Base-by-base conservation (phyloP, 2,797 vertebrate genomes). In the Pampus argenteus region DNA sequence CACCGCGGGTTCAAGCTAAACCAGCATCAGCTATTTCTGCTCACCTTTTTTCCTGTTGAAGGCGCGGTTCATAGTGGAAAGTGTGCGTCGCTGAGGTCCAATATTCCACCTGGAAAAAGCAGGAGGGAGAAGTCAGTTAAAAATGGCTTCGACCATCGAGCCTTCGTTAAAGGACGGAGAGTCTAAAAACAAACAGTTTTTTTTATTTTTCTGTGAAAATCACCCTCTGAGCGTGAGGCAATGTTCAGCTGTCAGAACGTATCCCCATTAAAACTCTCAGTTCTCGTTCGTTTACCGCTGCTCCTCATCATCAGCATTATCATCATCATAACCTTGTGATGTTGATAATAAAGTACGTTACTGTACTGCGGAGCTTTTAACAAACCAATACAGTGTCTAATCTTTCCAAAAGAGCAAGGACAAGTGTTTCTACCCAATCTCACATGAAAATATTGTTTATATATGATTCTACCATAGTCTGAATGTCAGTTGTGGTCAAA, bases 31-130 rank as follows among this genome's bases (percentile, higher is more conserved):
- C 48, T 76, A 13, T 74, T 6, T 68, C 45, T 54, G 66, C 93
- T 92, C 87, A 98, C 96, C 96, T 95, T 96, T 98, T 91, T 98
- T 98, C 86, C 96, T 94, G 93, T 95, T 97, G 91, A 98, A 98
- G 84, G 96, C 96, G 67, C 96, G 96, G 85, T 97, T 98, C 96
- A 98, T 97, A 91, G 90, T 96, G 95, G 91, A 83, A 91, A 93
- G 80, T 55, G 73, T 80, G 81, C 15, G 90, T 84, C 58, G 85
- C 64, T 49, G 74, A 81, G 70, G 76, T 69, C 67, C 81, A 84
- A 89, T 82, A 71, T 85, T 90, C 87, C 89, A 91, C 92, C 94
- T 95, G 85, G 48, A 86, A 73, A 73, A 73, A 83, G 79, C 36
- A 73, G 78, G 54, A 42, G 74, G 47, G 14, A 69, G 65, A 81